phyloP scores from a whole-genome alignment of 2,797 vertebrate species.

The Aratinga solstitialis region DNA sequence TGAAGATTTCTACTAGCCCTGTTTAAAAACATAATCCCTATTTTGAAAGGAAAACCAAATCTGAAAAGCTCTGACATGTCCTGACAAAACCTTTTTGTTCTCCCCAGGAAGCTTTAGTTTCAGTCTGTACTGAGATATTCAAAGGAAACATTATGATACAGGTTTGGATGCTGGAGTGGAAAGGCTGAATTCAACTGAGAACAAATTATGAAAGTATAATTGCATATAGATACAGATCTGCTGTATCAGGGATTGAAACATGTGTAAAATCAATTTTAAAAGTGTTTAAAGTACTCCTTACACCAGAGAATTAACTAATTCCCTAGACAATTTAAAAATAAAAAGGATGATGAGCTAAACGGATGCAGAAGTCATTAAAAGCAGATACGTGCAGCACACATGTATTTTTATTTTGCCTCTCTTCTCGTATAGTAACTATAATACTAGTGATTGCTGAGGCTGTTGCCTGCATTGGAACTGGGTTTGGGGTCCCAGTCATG shows the following conservation, averaged over 20 bases:
- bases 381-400: neutral
- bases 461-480: neutral
- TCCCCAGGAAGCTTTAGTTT: neutral
- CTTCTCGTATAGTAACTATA: neutral
- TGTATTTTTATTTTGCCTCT: neutral
- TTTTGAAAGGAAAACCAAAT: neutral
- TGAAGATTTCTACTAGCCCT: neutral
- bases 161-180: neutral
- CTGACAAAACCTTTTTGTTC: neutral
- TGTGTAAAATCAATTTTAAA: neutral
- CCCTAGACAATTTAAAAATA: neutral
- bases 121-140: neutral
- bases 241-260: neutral
- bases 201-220: neutral
- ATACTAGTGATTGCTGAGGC: neutral
- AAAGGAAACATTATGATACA: neutral
- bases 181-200: neutral
- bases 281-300: neutral
- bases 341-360: neutral
- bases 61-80: neutral
- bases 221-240: neutral
- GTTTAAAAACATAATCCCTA: neutral
- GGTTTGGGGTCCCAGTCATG: neutral
- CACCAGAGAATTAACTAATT: neutral
- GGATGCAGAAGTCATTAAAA: neutral